phyloP scores from a whole-genome alignment of 2,888 invertebrate species.

The Shargacucullia verbasci region DNA sequence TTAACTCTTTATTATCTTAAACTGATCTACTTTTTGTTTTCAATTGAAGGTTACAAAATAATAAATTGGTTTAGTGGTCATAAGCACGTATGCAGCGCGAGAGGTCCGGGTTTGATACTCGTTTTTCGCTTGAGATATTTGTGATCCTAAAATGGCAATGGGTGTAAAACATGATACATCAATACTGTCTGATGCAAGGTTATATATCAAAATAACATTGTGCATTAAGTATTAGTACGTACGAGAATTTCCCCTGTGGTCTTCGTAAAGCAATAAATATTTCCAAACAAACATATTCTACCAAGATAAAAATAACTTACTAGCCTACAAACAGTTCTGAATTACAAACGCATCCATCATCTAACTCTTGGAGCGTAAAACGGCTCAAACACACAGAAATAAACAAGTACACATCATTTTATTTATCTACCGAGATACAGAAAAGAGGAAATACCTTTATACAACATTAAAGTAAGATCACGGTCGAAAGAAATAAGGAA shows the following conservation, averaged over 20 bases:
- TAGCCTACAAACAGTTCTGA: slow-evolving; percentile 12
- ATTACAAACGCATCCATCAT: slow-evolving; percentile 26
- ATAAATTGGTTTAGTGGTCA: not conserved
- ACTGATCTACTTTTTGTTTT: not conserved
- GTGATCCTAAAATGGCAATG: too few species aligned
- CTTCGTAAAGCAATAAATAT: slow-evolving; percentile 4
- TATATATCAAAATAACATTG: too few species aligned
- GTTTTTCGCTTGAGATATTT: too few species aligned
- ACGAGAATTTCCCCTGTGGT: too few species aligned
- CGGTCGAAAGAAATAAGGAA: slow-evolving; percentile 1
- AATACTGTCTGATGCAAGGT: too few species aligned
- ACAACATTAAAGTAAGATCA: not conserved
- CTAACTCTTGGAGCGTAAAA: slow-evolving; percentile 16
- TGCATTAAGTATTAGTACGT: too few species aligned
- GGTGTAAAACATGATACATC: too few species aligned
- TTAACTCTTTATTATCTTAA: slow-evolving; percentile 1
- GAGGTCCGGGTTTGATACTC: too few species aligned
- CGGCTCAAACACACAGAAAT: slow-evolving; percentile 16
- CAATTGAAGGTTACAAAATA: not conserved
- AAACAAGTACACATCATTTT: slow-evolving; percentile 21
- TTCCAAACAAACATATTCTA: slow-evolving; percentile 4
- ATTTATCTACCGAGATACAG: slow-evolving; percentile 8
- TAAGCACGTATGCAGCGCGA: too few species aligned
- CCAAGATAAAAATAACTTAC: not conserved
- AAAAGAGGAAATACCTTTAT: slow-evolving; percentile 3